These are phyloP conservation scores for Anticlea derivata DNA, from an alignment of 2,888 invertebrate species.

Conservation along the genomic window DNA sequence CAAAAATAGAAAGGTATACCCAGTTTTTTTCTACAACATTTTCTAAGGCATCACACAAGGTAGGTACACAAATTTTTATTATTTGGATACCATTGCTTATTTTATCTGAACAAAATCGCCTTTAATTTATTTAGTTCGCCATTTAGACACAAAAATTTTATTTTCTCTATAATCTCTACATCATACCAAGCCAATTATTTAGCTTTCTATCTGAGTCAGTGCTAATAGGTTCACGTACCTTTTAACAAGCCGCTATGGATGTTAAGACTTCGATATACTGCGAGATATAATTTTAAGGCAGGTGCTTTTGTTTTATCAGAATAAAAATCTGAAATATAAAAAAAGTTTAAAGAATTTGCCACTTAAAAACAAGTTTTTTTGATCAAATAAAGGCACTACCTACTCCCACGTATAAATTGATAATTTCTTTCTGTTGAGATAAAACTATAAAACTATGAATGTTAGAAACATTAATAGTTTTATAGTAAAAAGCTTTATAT, in stretches of 20 bases:
- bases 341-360: too few relatives aligned
- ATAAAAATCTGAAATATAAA: too few relatives aligned
- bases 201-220: conserved; percentile 49
- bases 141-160: background rate
- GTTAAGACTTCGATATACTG: conserved; percentile 25
- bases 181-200: conserved; percentile 46
- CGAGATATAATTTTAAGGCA: background rate
- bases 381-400: too few relatives aligned
- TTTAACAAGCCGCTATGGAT: conserved; percentile 45
- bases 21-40: too few relatives aligned
- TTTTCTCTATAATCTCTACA: conserved; percentile 26
- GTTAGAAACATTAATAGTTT: too few relatives aligned
- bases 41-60: too few relatives aligned
- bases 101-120: background rate
- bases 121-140: background rate
- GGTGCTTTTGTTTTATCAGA: too few relatives aligned
- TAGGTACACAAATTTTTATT: too few relatives aligned
- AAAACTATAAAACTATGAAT: conserved; percentile 23
- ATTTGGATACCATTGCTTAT: too few relatives aligned
- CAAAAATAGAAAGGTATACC: too few relatives aligned
- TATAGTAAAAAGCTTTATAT: too few relatives aligned
- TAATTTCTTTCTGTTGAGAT: conserved; percentile 25
- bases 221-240: conserved; percentile 52
- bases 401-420: conserved; percentile 1
- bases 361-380: too few relatives aligned